Conservation (phyloP, 2,888 invertebrate species). For the Cheilosia impressa region DNA sequence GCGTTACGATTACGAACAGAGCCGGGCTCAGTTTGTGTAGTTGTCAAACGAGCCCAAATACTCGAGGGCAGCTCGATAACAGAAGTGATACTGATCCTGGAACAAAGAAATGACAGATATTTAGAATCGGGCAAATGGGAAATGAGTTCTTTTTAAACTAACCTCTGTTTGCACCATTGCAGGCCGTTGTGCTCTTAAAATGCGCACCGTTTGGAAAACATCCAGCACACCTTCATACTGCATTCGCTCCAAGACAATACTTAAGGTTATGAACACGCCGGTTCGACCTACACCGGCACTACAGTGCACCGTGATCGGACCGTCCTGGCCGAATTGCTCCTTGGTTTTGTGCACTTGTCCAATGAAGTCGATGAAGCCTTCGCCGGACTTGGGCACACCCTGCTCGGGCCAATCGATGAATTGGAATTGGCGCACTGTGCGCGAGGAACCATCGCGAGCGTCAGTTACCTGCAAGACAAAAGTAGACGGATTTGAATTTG, state of each 20-base stretch:
- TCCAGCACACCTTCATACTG: conserved; percentile 99
- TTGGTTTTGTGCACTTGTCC: conserved; percentile 99
- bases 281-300: conserved; percentile 99
- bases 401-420: conserved; percentile 98
- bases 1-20: not conserved
- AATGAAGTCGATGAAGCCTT: conserved; percentile 99
- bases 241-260: conserved; percentile 99
- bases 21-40: conserved; percentile 90
- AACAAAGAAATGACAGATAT: conserved; percentile 68
- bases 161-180: conserved; percentile 99
- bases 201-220: conserved; percentile 99
- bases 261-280: conserved; percentile 98
- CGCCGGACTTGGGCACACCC: conserved; percentile 98
- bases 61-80: conserved; percentile 99
- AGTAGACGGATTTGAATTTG: not conserved
- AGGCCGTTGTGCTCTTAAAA: conserved; percentile 98
- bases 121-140: not conserved
- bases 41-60: conserved; percentile 99
- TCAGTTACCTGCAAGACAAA: conserved; percentile 92
- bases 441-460: conserved; percentile 97
- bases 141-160: conserved; percentile 74
- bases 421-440: conserved; percentile 98
- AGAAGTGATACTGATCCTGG: conserved; percentile 99
- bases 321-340: conserved; percentile 99
- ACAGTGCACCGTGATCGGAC: conserved; percentile 99